Conservation (phyloP, 2,888 invertebrate genomes). For the Idaea dimidiata region DNA sequence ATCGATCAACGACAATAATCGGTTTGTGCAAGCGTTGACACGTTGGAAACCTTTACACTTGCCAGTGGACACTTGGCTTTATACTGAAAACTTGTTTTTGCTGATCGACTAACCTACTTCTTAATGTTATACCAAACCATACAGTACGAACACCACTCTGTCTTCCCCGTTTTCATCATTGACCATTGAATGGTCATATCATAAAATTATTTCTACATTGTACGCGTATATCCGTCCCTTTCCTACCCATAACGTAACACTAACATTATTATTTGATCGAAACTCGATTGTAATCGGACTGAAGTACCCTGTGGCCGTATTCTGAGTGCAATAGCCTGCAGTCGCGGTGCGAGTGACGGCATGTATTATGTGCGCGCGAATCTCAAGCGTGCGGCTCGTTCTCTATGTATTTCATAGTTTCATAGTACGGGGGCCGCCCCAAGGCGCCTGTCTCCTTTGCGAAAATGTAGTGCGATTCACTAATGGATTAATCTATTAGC, state of each 20-base stretch:
- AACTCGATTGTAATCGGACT: slow-evolving; percentile 52
- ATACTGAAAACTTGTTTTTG: no score
- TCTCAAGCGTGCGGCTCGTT: slow-evolving; percentile 55
- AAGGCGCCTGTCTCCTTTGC: slow-evolving; percentile 23
- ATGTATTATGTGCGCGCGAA: slow-evolving; percentile 49
- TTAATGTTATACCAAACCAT: background rate
- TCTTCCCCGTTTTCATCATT: background rate
- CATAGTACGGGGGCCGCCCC: slow-evolving; percentile 27
- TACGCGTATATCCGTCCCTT: slow-evolving; percentile 8
- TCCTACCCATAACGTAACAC: slow-evolving; percentile 20
- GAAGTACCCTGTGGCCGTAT: slow-evolving; percentile 64
- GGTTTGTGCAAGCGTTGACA: no score
- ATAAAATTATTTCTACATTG: background rate
- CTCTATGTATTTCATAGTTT: slow-evolving; percentile 36
- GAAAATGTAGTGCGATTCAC: slow-evolving; percentile 33
- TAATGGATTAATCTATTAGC: slow-evolving; percentile 49
- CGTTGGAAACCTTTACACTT: no score
- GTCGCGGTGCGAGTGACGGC: slow-evolving; percentile 50
- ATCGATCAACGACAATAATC: no score
- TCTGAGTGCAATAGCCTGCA: slow-evolving; percentile 30
- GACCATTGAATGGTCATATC: background rate
- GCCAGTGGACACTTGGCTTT: no score
- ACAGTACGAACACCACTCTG: background rate
- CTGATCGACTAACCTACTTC: background rate
- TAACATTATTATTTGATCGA: slow-evolving; percentile 43